A percentile compares a stretch with the other conserved stretches of the same genome.
Evolutionary conservation across 2,113 vertebrate genomes (phyloP).

Genomic region (pig (Sus scrofa)): T2T-Sscrofa CM000812.6:145922001-145922500

Average conservation of each 20-base stretch:
- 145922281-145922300: too few relatives aligned
- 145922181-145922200: too few relatives aligned
- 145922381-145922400: too few relatives aligned
- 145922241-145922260: too few relatives aligned
- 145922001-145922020: neutral
- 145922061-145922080: neutral
- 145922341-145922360: too few relatives aligned
- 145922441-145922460: neutral
- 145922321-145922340: too few relatives aligned
- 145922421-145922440: neutral
- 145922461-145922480: neutral
- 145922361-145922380: too few relatives aligned
- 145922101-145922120: neutral
- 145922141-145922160: neutral
- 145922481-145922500: neutral
- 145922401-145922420: too few relatives aligned
- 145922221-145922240: too few relatives aligned
- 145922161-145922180: neutral
- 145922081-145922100: neutral
- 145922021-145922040: neutral
- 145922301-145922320: too few relatives aligned
- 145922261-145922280: too few relatives aligned
- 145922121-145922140: neutral
- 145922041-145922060: neutral
- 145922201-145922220: too few relatives aligned